Conservation (phyloP, 2,113 vertebrate species). For the Varanus komodoensis region DNA sequence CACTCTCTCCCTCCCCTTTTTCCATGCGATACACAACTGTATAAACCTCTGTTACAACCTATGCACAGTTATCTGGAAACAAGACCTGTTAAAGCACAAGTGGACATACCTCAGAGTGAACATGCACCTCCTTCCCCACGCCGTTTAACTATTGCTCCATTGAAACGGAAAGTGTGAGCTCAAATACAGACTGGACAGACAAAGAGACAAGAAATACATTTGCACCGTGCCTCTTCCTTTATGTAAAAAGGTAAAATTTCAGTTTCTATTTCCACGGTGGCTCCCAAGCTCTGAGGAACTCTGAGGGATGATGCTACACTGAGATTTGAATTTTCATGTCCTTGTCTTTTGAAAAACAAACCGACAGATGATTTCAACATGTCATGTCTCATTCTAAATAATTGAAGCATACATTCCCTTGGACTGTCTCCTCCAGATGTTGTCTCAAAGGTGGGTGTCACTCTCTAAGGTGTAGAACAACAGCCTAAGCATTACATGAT, state of each 20-base stretch:
- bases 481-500: not conserved
- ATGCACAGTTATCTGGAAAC: not conserved
- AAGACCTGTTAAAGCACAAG: not conserved
- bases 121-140: not conserved
- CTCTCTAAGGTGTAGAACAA: not conserved
- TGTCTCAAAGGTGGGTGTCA: not conserved
- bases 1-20: too few relatives aligned
- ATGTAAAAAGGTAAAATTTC: not conserved
- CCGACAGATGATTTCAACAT: constrained; percentile 41
- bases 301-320: not conserved
- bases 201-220: not conserved
- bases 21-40: not conserved
- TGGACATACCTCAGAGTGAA: not conserved
- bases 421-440: constrained; percentile 3
- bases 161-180: not conserved
- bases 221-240: not conserved
- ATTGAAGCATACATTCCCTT: not conserved
- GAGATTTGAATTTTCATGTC: not conserved
- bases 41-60: too few relatives aligned
- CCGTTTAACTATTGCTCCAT: not conserved
- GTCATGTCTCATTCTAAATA: constrained; percentile 22
- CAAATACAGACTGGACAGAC: fast-evolving
- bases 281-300: constrained; percentile 11
- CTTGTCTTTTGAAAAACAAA: not conserved
- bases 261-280: not conserved